Base-by-base conservation (phyloP, 2,113 vertebrate genomes). In the Baryphthengus martii region DNA sequence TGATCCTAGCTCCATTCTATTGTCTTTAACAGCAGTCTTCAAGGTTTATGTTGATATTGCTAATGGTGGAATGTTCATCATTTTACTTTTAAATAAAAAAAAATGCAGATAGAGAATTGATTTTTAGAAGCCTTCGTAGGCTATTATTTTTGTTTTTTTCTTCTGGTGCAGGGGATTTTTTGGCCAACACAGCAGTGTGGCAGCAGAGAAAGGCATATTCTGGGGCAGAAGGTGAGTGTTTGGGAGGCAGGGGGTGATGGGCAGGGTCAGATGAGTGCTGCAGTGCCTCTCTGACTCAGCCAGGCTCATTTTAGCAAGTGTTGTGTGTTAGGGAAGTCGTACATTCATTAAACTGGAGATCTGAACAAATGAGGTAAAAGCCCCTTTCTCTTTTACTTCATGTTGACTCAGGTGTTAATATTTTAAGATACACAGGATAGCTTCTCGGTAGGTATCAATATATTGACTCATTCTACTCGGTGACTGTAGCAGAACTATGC, bases 371-470 rank as follows among this genome's bases (percentile, higher is more conserved):
- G 72, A 81, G 47, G 77, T 80, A 58, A 88, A 93, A 93, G 28
- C 29, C 40, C 35, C n/a, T 73, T 89, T 82, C 45, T 10, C 15
- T 81, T 92, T 88, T 66, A 40, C 33, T 83, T 93, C 56, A 7
- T 59, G 24, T 86, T 90, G 42, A 67, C 45, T 66, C 20, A 45
- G 44, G 14, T 88, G 47, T 63, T 95, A 84, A 63, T 75, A 73
- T 94, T 92, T 78, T 93, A 75, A 82, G 66, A 37, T 71, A 66
- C 61, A 44, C 28, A 62, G 71, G 35, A 23, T 78, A 89, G 79
- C 66, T 92, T 95, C 88, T 85, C 63, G 63, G 79, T 52, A 79
- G 82, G 50, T 96, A 77, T 93, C 77, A 88, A 61, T 95, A 66
- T 87, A 91, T 91, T 94, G 93, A 66, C 73, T 92, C 67, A 94